These are phyloP conservation scores for Propithecus perrieri DNA, from an alignment of 2,797 vertebrate genomes.

Conservation along the genomic window DNA sequence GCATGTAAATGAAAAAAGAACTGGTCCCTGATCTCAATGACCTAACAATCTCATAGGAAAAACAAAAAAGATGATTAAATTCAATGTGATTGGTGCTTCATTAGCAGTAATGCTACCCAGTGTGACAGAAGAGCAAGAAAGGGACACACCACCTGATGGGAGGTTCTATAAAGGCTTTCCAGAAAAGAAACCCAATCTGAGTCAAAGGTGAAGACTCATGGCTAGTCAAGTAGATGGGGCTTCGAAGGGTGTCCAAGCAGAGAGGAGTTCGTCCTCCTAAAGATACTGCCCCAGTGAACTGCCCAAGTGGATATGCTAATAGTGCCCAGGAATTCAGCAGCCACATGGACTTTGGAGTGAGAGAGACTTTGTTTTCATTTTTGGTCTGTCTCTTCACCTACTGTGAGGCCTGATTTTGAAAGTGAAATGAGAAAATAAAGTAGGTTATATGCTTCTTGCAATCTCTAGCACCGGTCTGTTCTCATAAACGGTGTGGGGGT, in stretches of 20 bases:
- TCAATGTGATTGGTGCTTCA: not conserved
- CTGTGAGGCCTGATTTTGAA: not conserved
- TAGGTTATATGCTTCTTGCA: not conserved
- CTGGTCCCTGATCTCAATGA: not conserved
- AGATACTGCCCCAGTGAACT: not conserved
- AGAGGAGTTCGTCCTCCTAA: not conserved
- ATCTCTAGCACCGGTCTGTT: not conserved
- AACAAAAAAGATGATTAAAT: conserved; percentile 8
- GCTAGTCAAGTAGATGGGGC: not conserved
- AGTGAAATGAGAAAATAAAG: not conserved
- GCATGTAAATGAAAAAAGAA: not conserved
- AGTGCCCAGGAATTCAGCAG: not conserved
- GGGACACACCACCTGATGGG: not conserved
- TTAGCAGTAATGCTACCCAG: not conserved
- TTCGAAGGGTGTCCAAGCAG: not conserved
- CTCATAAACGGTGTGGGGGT: not conserved
- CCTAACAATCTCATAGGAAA: not conserved
- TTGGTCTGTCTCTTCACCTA: not conserved
- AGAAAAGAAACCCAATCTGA: not conserved
- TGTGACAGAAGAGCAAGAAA: not conserved
- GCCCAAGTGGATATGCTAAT: not conserved
- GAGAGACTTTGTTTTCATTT: not conserved
- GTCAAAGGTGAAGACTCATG: not conserved
- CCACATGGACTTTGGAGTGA: not conserved
- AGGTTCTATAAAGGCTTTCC: not conserved